These are phyloP conservation scores for Eubucco bourcierii DNA, from an alignment of 2,113 vertebrate genomes.

Conservation along the genomic window DNA sequence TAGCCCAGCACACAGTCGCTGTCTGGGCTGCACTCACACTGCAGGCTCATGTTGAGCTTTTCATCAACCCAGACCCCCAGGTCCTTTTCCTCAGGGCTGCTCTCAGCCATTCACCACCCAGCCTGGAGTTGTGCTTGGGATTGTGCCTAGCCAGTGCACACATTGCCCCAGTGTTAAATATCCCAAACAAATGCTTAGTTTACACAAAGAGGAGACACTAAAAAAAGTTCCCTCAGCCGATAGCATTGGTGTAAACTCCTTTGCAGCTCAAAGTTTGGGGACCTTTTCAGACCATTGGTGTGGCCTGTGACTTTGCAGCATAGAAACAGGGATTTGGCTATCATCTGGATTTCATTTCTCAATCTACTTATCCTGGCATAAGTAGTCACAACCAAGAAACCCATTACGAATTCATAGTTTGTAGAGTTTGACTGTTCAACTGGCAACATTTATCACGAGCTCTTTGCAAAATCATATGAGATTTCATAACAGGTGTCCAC, in stretches of 20 bases:
- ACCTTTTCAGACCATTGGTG: not conserved
- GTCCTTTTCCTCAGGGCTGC: too few relatives aligned
- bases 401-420: constrained; percentile 46
- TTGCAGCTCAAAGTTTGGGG: not conserved
- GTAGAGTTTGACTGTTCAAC: constrained; percentile 43
- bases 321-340: not conserved
- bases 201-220: not conserved
- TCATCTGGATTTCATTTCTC: constrained; percentile 48
- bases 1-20: too few relatives aligned
- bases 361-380: not conserved
- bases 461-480: constrained; percentile 65
- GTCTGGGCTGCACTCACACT: too few relatives aligned
- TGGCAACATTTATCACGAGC: constrained; percentile 59
- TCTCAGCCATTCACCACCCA: too few relatives aligned
- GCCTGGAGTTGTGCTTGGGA: too few relatives aligned
- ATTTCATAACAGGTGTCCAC: constrained; percentile 65
- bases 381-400: constrained; percentile 36
- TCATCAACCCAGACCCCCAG: too few relatives aligned
- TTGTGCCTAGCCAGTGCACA: too few relatives aligned
- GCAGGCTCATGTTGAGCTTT: too few relatives aligned
- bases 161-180: not conserved
- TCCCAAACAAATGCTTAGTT: not conserved
- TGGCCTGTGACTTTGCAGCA: not conserved
- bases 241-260: not conserved
- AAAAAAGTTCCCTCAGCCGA: not conserved